These are phyloP conservation scores for Euura saliciscinereae DNA, from an alignment of 1,140 invertebrate species.

Conservation along the genomic window DNA sequence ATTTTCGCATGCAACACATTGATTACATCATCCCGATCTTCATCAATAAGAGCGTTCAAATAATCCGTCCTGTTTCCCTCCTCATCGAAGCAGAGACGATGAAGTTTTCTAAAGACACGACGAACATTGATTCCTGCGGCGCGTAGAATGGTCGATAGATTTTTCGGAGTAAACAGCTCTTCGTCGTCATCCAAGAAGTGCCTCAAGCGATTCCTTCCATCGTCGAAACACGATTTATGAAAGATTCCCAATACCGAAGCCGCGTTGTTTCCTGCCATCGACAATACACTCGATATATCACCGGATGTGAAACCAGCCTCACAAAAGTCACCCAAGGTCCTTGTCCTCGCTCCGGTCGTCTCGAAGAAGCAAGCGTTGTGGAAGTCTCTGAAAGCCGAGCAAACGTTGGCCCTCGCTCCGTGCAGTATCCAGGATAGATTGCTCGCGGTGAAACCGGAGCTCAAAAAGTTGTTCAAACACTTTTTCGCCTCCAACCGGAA, in stretches of 20 bases:
- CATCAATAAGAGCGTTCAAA: conserved; percentile 41
- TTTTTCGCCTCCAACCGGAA: conserved; percentile 30
- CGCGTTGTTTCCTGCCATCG: conserved; percentile 39
- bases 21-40: conserved; percentile 9
- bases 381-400: conserved; percentile 39
- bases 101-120: conserved; percentile 39
- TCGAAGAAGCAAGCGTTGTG: conserved; percentile 42
- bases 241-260: conserved; percentile 40
- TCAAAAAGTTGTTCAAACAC: conserved; percentile 36
- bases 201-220: conserved; percentile 29
- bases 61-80: conserved; percentile 39
- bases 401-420: conserved; percentile 36
- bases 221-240: conserved; percentile 39
- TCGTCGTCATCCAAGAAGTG: conserved; percentile 27
- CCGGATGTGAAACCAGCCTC: conserved; percentile 32
- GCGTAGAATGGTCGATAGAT: conserved; percentile 35
- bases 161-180: conserved; percentile 35
- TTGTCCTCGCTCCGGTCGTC: conserved; percentile 31
- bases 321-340: conserved; percentile 36
- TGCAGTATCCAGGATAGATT: conserved; percentile 38
- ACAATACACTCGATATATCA: conserved; percentile 37
- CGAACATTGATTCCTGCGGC: conserved; percentile 34
- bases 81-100: conserved; percentile 43
- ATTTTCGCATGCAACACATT: not conserved
- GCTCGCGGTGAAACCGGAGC: conserved; percentile 29